Evolutionary conservation across 1,140 invertebrate species (phyloP).

Genomic region (Latrodectus geometricus): DNA sequence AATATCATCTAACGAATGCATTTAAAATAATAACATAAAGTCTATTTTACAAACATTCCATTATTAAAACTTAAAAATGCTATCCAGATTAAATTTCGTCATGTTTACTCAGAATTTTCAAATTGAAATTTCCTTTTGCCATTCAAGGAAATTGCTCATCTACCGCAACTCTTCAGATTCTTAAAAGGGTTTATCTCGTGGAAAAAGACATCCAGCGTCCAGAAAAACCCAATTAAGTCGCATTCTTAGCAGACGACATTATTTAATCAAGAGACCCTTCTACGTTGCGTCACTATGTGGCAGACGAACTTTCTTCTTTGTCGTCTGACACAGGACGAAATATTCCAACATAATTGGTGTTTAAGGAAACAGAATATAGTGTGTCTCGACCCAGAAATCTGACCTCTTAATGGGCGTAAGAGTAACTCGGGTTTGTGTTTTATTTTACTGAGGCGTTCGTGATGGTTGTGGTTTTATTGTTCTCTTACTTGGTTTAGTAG

Average conservation of each 20-base stretch:
- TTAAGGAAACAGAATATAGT: constrained; percentile 31
- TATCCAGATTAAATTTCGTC: no score
- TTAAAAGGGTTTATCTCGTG: no score
- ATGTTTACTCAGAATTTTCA: not conserved
- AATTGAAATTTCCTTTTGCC: not conserved
- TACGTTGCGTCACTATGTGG: not conserved
- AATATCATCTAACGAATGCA: no score
- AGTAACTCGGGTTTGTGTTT: not conserved
- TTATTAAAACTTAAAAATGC: no score
- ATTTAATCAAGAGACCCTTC: constrained; percentile 24
- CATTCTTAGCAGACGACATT: constrained; percentile 13
- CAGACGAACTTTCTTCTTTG: not conserved
- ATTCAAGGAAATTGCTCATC: no score
- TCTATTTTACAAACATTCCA: no score
- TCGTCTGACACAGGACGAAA: not conserved
- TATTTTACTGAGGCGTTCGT: not conserved
- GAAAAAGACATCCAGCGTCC: no score
- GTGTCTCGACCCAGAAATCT: constrained; percentile 30
- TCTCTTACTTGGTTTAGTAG: not conserved
- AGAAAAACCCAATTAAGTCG: constrained; percentile 20
- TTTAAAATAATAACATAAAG: no score
- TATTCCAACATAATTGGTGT: constrained; percentile 24
- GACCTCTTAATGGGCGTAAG: constrained; percentile 27
- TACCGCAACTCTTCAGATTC: no score
- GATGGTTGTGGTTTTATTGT: not conserved